Conservation (phyloP, 2,113 vertebrate species). For the Oreochromis niloticus region DNA sequence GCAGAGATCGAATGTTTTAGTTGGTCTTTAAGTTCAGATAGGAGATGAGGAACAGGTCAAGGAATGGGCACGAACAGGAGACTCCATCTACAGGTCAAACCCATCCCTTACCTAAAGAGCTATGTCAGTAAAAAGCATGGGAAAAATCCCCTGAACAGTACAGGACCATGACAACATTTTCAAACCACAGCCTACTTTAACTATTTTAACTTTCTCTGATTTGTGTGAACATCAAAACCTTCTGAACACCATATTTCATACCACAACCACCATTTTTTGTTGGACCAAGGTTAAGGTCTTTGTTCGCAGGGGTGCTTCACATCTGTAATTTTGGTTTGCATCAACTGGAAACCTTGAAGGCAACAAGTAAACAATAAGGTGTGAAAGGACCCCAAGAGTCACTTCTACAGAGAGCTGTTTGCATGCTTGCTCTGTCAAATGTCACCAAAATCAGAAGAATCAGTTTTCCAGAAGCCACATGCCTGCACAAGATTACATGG, state of each 20-base stretch:
- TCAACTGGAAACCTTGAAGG: not conserved
- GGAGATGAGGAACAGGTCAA: not conserved
- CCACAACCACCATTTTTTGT: not conserved
- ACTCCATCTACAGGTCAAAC: not conserved
- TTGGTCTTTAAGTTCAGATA: not conserved
- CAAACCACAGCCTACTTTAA: not conserved
- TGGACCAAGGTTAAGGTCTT: not conserved
- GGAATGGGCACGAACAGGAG: not conserved
- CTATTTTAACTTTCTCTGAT: not conserved
- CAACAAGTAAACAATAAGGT: not conserved
- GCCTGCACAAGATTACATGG: not conserved
- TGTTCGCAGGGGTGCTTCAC: not conserved
- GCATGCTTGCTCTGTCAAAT: not conserved
- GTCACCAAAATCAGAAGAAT: not conserved
- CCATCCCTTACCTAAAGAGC: not conserved
- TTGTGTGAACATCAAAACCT: not conserved
- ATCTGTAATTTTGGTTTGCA: not conserved
- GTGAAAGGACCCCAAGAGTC: not conserved
- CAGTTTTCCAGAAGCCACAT: not conserved
- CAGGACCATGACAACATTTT: not conserved
- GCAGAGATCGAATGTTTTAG: not conserved
- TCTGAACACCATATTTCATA: not conserved
- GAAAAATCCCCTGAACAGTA: not conserved
- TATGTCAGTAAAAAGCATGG: not conserved
- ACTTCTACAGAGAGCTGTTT: not conserved